Percentiles rank a stretch among this genome's conserved stretches.
Conservation (phyloP, 2,113 vertebrate species). For the Periophthalmus modestus region DNA sequence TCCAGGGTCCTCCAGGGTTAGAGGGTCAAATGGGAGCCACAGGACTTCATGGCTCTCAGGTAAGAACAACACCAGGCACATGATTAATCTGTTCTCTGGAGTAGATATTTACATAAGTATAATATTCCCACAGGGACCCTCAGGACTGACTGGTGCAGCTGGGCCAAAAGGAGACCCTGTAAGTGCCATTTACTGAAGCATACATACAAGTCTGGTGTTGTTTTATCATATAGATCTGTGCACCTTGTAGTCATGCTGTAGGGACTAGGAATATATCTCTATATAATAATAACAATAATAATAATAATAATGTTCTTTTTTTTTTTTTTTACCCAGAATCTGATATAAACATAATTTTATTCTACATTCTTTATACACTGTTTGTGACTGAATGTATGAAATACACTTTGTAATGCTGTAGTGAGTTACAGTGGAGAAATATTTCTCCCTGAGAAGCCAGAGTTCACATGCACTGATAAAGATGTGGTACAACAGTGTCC, state of each 20-base stretch:
- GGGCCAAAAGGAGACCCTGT: constrained; percentile 85
- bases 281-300: no score
- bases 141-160: constrained; percentile 72
- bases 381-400: background rate
- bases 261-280: no score
- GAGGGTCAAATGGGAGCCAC: constrained; percentile 79
- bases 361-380: background rate
- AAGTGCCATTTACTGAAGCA: constrained; percentile 44
- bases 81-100: background rate
- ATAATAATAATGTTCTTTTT: no score
- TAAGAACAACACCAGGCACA: constrained; percentile 51
- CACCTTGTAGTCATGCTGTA: no score
- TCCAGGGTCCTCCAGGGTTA: constrained; percentile 83
- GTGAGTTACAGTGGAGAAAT: background rate
- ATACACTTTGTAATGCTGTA: no score
- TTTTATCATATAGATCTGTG: no score
- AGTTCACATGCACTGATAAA: no score
- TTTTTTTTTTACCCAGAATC: no score
- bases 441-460: background rate
- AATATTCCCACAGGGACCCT: constrained; percentile 72
- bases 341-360: background rate
- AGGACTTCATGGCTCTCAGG: constrained; percentile 79
- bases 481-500: no score
- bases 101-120: background rate
- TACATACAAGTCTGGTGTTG: no score